Evolutionary conservation across 2,888 invertebrate genomes (phyloP).

Genomic region (Kryphioiulus occultus): DNA sequence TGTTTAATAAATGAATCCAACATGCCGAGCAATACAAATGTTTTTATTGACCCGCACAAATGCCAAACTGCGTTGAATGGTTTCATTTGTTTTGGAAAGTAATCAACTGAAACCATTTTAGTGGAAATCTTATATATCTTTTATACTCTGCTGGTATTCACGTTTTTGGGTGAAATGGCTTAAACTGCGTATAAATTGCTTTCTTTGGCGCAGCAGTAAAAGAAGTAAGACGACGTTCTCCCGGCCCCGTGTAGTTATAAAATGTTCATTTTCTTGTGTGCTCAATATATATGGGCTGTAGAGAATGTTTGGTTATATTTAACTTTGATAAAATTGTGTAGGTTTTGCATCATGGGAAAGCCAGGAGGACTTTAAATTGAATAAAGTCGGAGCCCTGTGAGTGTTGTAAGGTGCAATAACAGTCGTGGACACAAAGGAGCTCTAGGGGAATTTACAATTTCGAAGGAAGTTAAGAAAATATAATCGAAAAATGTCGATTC

Average conservation of each 20-base stretch:
- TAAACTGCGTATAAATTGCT: conserved; percentile 36
- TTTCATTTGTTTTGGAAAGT: conserved; percentile 36
- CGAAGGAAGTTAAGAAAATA: conserved; percentile 39
- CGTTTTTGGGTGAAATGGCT: conserved; percentile 32
- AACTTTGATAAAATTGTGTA: conserved; percentile 36
- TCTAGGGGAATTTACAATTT: conserved; percentile 36
- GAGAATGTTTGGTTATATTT: conserved; percentile 39
- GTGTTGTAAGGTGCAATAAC: conserved; percentile 40
- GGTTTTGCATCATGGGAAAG: not conserved
- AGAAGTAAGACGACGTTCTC: conserved; percentile 12
- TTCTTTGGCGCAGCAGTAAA: conserved; percentile 19
- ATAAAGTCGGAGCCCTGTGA: not conserved
- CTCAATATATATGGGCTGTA: conserved; percentile 36
- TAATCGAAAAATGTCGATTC: conserved; percentile 37
- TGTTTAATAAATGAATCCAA: not conserved
- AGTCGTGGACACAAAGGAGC: conserved; percentile 36
- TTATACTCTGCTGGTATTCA: conserved; percentile 20
- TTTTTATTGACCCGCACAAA: not conserved
- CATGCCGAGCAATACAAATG: not conserved
- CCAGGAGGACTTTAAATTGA: conserved; percentile 39
- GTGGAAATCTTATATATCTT: conserved; percentile 40
- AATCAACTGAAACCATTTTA: conserved; percentile 29
- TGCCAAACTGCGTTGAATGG: conserved; percentile 11
- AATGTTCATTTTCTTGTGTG: conserved; percentile 39
- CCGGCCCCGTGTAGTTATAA: not conserved